Evolutionary conservation across 2,113 vertebrate genomes (phyloP), one percentile per base, ranked within the genome.

Genomic region (Scomber scombrus): DNA sequence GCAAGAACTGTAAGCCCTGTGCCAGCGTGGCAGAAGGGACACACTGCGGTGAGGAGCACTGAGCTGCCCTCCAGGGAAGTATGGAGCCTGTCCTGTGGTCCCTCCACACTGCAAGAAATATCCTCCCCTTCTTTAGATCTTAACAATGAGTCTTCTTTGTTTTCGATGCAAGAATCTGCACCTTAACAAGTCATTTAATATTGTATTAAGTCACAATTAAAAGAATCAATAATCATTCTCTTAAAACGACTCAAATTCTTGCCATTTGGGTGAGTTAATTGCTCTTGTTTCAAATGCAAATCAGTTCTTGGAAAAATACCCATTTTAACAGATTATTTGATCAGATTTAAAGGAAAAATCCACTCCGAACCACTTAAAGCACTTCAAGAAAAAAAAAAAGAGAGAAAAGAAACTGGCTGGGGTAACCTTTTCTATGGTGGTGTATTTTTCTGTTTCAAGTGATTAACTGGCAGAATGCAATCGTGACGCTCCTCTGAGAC

Each of bases 21-120:
- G 81, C 85, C 83, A 85, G 70, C 1, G 5, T 45, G 55, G 80
- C 81, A 88, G 85, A 90, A 78, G 87, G 87, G 68, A 68, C 65
- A 72, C 9, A 15, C 69, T 54, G 80, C 3, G 19, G 78, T 50
- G 63, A 5, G 16, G 67, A 19, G 64, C 50, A 18, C 46, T 3
- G 54, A 75, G 45, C 57, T 67, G 74, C 64, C 70, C 75, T n/a
- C 45, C 0, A 50, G 81, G 70, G 52, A 65, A 45, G 34, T n/a
- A 21, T 3, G 18, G 9, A 64, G 52, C 19, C 15, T 7, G 61
- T 66, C 63, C 46, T 65, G 56, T 52, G 54, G 62, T 62, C 58
- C 10, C 61, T 62, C 62, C 47, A 67, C 55, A 7, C 72, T 82
- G 67, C 43, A 82, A 82, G 21, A 82, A 79, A 73, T 34, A 57